Percentiles rank a stretch among this genome's conserved stretches.
phyloP scores from a whole-genome alignment of 2,888 invertebrate species.

The Dynastes maya region DNA sequence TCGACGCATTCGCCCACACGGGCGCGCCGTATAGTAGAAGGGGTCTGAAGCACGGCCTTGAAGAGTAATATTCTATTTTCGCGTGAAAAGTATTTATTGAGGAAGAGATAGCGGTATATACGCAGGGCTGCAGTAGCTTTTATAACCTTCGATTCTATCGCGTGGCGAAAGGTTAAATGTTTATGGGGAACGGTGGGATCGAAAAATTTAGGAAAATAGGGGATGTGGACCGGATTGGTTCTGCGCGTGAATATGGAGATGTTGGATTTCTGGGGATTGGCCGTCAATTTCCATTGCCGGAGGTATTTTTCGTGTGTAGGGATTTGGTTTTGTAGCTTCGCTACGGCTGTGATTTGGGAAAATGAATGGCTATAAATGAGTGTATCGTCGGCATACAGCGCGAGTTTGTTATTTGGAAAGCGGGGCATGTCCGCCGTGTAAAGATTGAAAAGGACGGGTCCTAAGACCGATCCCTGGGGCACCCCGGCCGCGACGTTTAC shows the following conservation, averaged over 20 bases:
- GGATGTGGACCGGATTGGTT: background rate
- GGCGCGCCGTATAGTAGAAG: too few species aligned
- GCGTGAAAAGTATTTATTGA: too few species aligned
- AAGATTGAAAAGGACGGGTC: conserved; percentile 56
- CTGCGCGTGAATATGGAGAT: background rate
- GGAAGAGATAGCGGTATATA: too few species aligned
- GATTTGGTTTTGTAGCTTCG: background rate
- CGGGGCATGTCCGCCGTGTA: conserved; percentile 35
- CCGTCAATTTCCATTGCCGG: background rate
- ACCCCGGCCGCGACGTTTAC: conserved; percentile 57
- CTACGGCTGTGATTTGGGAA: too few species aligned
- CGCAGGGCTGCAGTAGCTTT: background rate
- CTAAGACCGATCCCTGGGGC: conserved; percentile 59
- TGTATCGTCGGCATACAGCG: too few species aligned
- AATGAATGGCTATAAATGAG: too few species aligned
- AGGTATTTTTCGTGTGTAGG: background rate
- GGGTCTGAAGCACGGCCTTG: too few species aligned
- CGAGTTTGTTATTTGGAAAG: background rate
- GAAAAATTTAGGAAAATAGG: background rate
- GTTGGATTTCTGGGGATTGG: background rate
- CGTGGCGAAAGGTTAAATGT: background rate
- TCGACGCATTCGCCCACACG: too few species aligned
- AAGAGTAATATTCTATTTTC: too few species aligned
- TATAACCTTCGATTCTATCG: background rate
- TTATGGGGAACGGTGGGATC: background rate